Conservation (phyloP, 2,888 invertebrate species). For the Leptinotarsa peninsularis region DNA sequence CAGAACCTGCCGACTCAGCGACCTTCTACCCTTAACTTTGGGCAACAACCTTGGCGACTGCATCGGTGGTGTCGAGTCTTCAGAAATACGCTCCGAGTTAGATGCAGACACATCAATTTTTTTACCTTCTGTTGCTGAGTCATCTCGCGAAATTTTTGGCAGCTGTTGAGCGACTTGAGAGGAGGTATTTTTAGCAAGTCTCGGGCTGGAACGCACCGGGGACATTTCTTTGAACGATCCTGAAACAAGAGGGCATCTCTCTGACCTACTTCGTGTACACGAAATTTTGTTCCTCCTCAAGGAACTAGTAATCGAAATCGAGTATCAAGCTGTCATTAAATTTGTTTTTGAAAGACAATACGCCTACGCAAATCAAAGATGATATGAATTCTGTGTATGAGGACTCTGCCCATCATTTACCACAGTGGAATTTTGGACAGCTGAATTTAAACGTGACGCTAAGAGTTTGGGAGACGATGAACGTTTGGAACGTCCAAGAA, state of each 20-base stretch:
- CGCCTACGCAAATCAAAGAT: too few relatives aligned
- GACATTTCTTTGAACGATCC: conserved; percentile 46
- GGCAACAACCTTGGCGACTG: conserved; percentile 34
- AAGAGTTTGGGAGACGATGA: too few relatives aligned
- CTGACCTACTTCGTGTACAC: too few relatives aligned
- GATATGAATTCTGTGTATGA: too few relatives aligned
- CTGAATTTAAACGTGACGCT: too few relatives aligned
- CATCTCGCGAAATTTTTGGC: background rate
- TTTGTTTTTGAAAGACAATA: too few relatives aligned
- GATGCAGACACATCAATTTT: background rate
- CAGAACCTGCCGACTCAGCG: conserved; percentile 53
- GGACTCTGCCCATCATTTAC: too few relatives aligned
- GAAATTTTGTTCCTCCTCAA: too few relatives aligned
- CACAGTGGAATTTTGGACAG: too few relatives aligned
- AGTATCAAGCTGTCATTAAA: too few relatives aligned
- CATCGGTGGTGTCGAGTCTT: conserved; percentile 18
- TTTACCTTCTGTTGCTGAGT: background rate
- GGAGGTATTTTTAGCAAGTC: conserved; percentile 45
- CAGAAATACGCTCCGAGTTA: conserved; percentile 2
- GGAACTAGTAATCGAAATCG: too few relatives aligned
- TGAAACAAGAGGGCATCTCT: conserved; percentile 25
- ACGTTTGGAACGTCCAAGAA: too few relatives aligned
- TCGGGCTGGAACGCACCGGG: conserved; percentile 54
- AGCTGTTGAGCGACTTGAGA: background rate
- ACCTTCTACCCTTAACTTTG: conserved; percentile 49